Evolutionary conservation across 2,113 vertebrate genomes (phyloP), one percentile per base, ranked within the genome.

Genomic region (Toxotes chatareus): DNA sequence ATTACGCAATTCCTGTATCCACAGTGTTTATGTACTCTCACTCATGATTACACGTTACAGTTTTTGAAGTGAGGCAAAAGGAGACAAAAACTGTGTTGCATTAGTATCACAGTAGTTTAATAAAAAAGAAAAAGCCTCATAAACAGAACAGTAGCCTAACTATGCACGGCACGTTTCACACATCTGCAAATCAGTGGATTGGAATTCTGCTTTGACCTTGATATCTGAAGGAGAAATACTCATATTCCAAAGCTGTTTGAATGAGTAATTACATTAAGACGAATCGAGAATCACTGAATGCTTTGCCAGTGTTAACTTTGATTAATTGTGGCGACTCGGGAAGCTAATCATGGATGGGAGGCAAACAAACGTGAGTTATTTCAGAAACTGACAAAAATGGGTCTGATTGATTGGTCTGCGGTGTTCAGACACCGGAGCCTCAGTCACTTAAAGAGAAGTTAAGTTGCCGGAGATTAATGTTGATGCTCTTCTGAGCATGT

Each of bases 261-360:
- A 83, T 88, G 77, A 91, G 63, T 90, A 89, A 92, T 89, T 86
- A 84, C 80, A 85, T 86, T 79, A 71, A 81, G 80, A 81, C 49
- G 66, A 87, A 87, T 85, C 62, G 57, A 69, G 82, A 86, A 80
- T 87, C 75, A 89, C 87, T 4, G 40, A 78, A 86, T 70, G 79
- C 80, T 88, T 84, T 83, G 85, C 64, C 23, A 42, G 46, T 79
- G 65, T 82, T 91, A 82, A 91, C 85, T 77, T 62, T 85, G 88
- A 92, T 94, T 89, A 85, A 93, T 92, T 76, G 79, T 34, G 51
- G 62, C 10, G 72, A 82, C 65, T 79, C 27, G 36, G 67, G 42
- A 75, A 71, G 70, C 63, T 81, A 84, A 89, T 91, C 77, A 60
- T 32, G 64, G 64, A 80, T 12, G 59, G 47, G 32, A 21, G 53